Base-by-base conservation (phyloP, 2,797 vertebrate genomes). In the Scomberomorus guttatus region DNA sequence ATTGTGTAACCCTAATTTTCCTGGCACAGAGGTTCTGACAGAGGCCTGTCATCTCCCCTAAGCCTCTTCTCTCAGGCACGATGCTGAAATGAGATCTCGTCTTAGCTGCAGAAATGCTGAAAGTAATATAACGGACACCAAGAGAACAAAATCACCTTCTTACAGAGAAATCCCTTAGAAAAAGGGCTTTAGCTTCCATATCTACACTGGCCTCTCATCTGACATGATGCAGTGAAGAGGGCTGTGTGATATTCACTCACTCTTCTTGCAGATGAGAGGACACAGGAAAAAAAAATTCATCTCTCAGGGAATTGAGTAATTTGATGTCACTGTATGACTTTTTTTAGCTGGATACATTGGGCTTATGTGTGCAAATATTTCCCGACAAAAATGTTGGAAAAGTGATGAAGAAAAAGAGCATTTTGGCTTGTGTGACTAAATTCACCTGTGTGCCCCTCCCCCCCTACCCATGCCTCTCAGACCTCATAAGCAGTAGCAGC, bases 1-100 rank as follows among this genome's bases (percentile, higher is more conserved):
- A 95, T 94, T 93, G 88, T 93, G 91, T 92, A 93, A 92, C 88
- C 90, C 91, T 93, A 89, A 95, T 94, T 95, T 95, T 92, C 85
- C 84, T 85, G 90, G 86, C 79, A 79, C 46, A 20, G 72, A 75
- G 75, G 82, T 89, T 90, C 83, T 91, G 92, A 93, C 91, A 91
- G 83, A 91, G 90, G 85, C 78, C 86, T 93, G 90, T 94, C 92
- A 93, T 93, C 88, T 89, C 79, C 81, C 67, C 79, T 93, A 90
- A 95, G 90, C 90, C 88, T 92, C 82, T 79, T 92, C 91, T 93
- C 82, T 93, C 87, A 77, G 83, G 85, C 90, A 87, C 60, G 82
- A 92, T 85, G 87, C 79, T 85, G 82, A 91, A 93, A 94, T 94
- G 86, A 95, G 92, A 94, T 94, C 90, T 90, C 74, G 74, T 86